phyloP scores from a whole-genome alignment of 2,113 vertebrate genomes.

The Oreochromis spilurus region DNA sequence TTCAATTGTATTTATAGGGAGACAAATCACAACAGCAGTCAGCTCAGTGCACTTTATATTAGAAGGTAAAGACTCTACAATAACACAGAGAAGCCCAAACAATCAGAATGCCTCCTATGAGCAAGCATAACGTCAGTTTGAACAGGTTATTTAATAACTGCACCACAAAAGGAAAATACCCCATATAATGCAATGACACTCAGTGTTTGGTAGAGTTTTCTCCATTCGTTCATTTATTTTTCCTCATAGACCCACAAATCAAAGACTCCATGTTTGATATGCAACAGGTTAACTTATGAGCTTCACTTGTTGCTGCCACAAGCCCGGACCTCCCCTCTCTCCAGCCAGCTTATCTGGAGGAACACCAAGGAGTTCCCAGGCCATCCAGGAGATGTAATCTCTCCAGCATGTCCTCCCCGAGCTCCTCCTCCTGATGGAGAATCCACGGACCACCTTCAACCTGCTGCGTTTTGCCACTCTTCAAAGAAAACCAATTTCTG shows the following conservation, averaged over 20 bases:
- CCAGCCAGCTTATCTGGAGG: neutral
- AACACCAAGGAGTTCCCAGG: neutral
- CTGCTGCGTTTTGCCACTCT: neutral
- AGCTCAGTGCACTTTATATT: neutral
- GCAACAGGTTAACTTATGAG: neutral
- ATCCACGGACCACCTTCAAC: neutral
- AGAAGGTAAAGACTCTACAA: neutral
- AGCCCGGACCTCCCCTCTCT: neutral
- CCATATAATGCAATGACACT: neutral
- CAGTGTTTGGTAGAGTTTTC: neutral
- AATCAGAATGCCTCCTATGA: neutral
- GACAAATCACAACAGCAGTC: neutral
- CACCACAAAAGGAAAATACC: neutral
- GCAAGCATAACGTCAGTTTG: neutral
- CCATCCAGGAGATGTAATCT: neutral
- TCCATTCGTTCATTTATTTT: neutral
- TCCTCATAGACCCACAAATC: neutral
- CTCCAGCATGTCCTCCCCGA: neutral
- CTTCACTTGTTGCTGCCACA: neutral
- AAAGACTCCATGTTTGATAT: neutral
- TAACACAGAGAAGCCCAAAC: accelerated
- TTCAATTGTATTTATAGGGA: neutral
- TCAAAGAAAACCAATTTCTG: too few species aligned
- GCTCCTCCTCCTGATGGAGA: neutral
- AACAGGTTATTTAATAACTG: neutral